Percentiles rank a stretch among this genome's conserved stretches.
phyloP scores from a whole-genome alignment of 2,888 invertebrate genomes.

The Pilophorus perplexus region DNA sequence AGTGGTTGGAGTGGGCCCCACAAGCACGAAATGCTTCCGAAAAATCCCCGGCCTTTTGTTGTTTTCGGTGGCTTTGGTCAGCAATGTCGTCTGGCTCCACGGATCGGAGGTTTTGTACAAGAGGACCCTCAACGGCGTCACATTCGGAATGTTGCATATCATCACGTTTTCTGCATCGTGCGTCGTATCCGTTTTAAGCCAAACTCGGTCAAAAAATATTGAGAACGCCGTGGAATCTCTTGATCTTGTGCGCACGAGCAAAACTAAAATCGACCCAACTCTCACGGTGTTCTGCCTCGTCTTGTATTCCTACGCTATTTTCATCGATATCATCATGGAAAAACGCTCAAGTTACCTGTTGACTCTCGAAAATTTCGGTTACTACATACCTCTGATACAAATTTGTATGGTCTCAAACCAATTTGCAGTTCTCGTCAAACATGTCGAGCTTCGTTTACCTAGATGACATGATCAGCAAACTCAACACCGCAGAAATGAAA shows the following conservation, averaged over 20 bases:
- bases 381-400: not conserved
- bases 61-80: not conserved
- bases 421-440: not conserved
- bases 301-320: too few relatives aligned
- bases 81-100: not conserved
- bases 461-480: not conserved
- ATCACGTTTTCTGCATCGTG: not conserved
- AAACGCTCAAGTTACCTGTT: too few relatives aligned
- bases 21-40: not conserved
- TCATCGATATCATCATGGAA: too few relatives aligned
- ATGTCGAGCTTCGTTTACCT: not conserved
- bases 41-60: not conserved
- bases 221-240: not conserved
- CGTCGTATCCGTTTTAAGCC: not conserved
- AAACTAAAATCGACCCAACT: too few relatives aligned
- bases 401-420: slow-evolving; percentile 6
- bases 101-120: not conserved
- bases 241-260: too few relatives aligned
- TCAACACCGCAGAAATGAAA: not conserved
- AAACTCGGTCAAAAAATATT: not conserved
- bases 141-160: not conserved
- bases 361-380: not conserved
- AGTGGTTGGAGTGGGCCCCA: not conserved
- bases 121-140: not conserved
- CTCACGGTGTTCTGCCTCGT: too few relatives aligned